Evolutionary conservation across 2,113 vertebrate species (phyloP).

Genomic region (Maccullochella peelii): DNA sequence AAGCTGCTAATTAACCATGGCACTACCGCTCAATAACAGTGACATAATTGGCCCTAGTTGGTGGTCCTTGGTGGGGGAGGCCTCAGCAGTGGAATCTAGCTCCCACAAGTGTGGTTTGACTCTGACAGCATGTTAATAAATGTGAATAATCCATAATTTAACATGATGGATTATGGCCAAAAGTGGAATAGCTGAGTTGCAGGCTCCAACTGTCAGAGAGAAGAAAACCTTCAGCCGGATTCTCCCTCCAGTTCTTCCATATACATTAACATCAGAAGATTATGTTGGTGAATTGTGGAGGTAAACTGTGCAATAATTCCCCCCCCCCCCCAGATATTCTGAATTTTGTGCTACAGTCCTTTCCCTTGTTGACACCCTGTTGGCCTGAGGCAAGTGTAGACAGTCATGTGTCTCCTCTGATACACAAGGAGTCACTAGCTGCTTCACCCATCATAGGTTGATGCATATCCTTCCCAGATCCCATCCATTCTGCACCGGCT

Average conservation of each 20-base stretch:
- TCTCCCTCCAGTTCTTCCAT: neutral
- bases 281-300: neutral
- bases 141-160: constrained; percentile 36
- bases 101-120: constrained; percentile 10
- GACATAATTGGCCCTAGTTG: constrained; percentile 71
- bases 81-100: constrained; percentile 25
- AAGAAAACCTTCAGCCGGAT: constrained; percentile 1
- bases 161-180: constrained; percentile 16
- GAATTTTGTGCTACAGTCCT: neutral
- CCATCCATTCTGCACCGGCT: neutral
- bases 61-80: constrained; percentile 60
- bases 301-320: neutral
- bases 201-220: neutral
- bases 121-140: constrained; percentile 34
- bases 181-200: neutral
- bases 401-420: constrained; percentile 22
- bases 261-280: neutral
- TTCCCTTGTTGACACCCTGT: constrained; percentile 3
- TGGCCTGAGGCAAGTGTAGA: constrained; percentile 4
- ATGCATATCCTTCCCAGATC: neutral
- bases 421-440: constrained; percentile 20
- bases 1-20: constrained; percentile 71
- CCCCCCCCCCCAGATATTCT: neutral
- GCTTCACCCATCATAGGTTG: neutral
- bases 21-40: constrained; percentile 51